Percentiles rank a stretch among this genome's conserved stretches.
phyloP scores from a whole-genome alignment of 2,888 invertebrate genomes.

The Galerucella calmariensis region DNA sequence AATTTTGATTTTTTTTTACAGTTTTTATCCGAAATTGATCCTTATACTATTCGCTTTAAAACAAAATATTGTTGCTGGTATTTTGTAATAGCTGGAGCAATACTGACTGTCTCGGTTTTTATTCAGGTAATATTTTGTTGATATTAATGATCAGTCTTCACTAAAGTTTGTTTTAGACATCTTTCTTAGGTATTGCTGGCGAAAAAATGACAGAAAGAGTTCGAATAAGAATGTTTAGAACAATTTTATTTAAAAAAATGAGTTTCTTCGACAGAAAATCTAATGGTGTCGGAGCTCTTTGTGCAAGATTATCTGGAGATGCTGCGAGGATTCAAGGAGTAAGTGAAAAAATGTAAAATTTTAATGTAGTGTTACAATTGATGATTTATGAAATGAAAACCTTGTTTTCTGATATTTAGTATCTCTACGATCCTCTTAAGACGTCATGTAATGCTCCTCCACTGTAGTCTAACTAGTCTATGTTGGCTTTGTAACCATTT shows the following conservation, averaged over 20 bases:
- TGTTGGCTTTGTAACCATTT: too few relatives aligned
- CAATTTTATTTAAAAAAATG: slow-evolving; percentile 78
- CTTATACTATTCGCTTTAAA: slow-evolving; percentile 68
- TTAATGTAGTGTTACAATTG: too few relatives aligned
- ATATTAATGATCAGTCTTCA: neutral
- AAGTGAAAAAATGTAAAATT: slow-evolving; percentile 51
- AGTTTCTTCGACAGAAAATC: slow-evolving; percentile 79
- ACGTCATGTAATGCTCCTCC: too few relatives aligned
- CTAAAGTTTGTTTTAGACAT: slow-evolving; percentile 53
- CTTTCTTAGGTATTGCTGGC: slow-evolving; percentile 80
- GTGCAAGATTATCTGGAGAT: slow-evolving; percentile 80
- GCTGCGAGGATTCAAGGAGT: slow-evolving; percentile 84
- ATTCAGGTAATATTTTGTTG: slow-evolving; percentile 67
- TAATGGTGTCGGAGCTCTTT: slow-evolving; percentile 80
- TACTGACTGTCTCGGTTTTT: slow-evolving; percentile 75
- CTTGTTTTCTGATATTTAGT: too few relatives aligned
- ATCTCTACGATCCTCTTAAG: too few relatives aligned
- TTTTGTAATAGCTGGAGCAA: slow-evolving; percentile 75
- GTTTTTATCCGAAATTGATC: slow-evolving; percentile 67
- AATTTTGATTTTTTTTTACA: slow-evolving; percentile 47
- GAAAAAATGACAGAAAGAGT: slow-evolving; percentile 82
- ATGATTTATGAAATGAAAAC: too few relatives aligned
- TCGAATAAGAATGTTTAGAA: slow-evolving; percentile 73
- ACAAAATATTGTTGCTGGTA: slow-evolving; percentile 73
- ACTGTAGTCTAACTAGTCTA: too few relatives aligned